A percentile compares a stretch with the other conserved stretches of the same genome.
Evolutionary conservation across 2,113 vertebrate species (phyloP).

Genomic region (Scytalopus superciliaris): DNA sequence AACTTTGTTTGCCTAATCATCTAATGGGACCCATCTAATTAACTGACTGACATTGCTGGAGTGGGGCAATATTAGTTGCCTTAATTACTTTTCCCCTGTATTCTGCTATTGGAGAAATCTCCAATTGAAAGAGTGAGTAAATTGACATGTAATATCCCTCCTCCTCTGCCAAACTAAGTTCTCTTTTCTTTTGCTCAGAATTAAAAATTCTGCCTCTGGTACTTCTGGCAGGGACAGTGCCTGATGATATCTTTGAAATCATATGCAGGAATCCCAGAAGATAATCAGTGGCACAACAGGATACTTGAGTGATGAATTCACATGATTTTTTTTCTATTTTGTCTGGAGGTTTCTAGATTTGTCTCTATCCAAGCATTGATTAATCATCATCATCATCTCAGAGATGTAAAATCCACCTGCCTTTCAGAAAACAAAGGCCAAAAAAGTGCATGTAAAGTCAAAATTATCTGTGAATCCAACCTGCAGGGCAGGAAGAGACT

Average conservation of each 20-base stretch:
- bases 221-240: not conserved
- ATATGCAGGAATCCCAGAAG: not conserved
- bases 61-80: constrained; percentile 60
- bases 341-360: not conserved
- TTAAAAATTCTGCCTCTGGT: not conserved
- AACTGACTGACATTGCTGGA: constrained; percentile 36
- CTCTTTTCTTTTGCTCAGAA: not conserved
- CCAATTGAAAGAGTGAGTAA: constrained; percentile 44
- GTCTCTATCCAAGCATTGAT: not conserved
- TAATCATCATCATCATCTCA: not conserved
- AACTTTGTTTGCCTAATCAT: constrained; percentile 63
- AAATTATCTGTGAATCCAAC: constrained; percentile 2
- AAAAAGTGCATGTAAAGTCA: not conserved
- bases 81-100: constrained; percentile 54
- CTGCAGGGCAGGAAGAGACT: not conserved
- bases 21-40: constrained; percentile 59
- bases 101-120: constrained; percentile 23
- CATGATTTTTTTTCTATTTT: not conserved
- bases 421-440: not conserved
- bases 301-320: not conserved
- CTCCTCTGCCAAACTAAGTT: not conserved
- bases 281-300: not conserved
- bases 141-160: not conserved
- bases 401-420: not conserved
- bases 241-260: constrained; percentile 57